Evolutionary conservation across 2,888 invertebrate genomes (phyloP).

Genomic region (Cheilosia vulpina): DNA sequence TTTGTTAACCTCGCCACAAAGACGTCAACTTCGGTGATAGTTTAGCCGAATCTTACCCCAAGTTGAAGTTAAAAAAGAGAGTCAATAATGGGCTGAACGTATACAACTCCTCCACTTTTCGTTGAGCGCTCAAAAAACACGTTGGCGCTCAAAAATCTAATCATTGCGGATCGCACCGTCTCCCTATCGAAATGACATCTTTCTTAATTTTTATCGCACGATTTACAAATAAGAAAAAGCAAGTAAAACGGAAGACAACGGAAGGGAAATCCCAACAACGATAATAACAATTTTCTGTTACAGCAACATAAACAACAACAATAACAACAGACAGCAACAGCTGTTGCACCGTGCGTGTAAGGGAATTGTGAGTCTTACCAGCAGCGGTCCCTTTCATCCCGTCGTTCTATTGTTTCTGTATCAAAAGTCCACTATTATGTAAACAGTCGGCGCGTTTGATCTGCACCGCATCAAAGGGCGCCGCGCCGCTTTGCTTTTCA

Average conservation of each 20-base stretch:
- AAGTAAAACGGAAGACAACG: neutral
- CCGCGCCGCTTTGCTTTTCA: constrained; percentile 45
- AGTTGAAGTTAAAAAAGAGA: no score
- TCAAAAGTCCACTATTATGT: constrained; percentile 88
- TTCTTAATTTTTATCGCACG: neutral
- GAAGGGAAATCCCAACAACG: constrained; percentile 10
- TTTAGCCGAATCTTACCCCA: no score
- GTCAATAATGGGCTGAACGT: no score
- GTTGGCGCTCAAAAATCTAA: neutral
- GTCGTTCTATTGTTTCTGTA: constrained; percentile 84
- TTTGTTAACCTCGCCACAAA: no score
- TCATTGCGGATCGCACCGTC: neutral
- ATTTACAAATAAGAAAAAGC: neutral
- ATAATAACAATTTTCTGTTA: neutral
- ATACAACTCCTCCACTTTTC: no score
- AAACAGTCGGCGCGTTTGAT: constrained; percentile 88
- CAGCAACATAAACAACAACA: constrained; percentile 4
- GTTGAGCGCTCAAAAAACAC: neutral
- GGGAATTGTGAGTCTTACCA: constrained; percentile 59
- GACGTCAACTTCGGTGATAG: no score
- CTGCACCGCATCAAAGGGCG: constrained; percentile 85
- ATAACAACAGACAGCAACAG: constrained; percentile 50
- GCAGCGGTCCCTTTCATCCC: constrained; percentile 83
- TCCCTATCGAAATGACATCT: neutral
- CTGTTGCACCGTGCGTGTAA: constrained; percentile 69